Percentiles rank a stretch among this genome's conserved stretches.
Evolutionary conservation across 1,140 invertebrate genomes (phyloP).

Genomic region (Drosophila ficusphila): DNA sequence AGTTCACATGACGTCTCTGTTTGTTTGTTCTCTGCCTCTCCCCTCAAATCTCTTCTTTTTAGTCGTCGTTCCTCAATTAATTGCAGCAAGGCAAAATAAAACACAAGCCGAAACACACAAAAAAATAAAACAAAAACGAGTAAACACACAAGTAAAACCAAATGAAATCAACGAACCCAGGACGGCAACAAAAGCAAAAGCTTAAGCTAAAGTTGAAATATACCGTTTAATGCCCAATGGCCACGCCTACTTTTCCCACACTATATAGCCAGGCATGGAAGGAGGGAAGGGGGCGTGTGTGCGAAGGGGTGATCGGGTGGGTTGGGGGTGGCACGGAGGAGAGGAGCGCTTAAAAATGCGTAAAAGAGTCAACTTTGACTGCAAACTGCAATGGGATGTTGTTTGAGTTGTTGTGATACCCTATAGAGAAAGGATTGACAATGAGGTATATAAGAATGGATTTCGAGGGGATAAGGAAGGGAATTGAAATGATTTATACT

Average conservation of each 20-base stretch:
- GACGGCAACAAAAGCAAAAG: constrained; percentile 55
- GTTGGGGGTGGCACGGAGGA: constrained; percentile 5
- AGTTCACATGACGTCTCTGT: constrained; percentile 80
- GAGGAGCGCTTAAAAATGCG: constrained; percentile 71
- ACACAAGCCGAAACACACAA: constrained; percentile 20
- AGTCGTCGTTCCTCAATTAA: constrained; percentile 71
- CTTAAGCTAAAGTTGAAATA: constrained; percentile 74
- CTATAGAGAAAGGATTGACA: background rate
- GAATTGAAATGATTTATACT: too few relatives aligned
- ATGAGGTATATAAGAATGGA: background rate
- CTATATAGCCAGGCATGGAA: constrained; percentile 31
- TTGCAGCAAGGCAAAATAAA: constrained; percentile 63
- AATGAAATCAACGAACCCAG: constrained; percentile 72
- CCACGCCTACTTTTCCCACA: constrained; percentile 78
- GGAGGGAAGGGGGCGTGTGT: background rate
- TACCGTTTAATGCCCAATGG: constrained; percentile 78
- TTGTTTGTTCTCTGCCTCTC: constrained; percentile 35
- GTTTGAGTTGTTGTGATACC: constrained; percentile 47
- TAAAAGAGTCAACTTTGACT: constrained; percentile 80
- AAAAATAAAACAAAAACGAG: constrained; percentile 54
- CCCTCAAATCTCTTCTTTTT: constrained; percentile 46
- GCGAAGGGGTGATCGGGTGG: background rate
- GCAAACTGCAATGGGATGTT: constrained; percentile 58
- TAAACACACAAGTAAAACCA: constrained; percentile 56
- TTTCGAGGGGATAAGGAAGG: too few relatives aligned